Conservation (phyloP, 2,113 vertebrate species). For the Zosterops japonicus region DNA sequence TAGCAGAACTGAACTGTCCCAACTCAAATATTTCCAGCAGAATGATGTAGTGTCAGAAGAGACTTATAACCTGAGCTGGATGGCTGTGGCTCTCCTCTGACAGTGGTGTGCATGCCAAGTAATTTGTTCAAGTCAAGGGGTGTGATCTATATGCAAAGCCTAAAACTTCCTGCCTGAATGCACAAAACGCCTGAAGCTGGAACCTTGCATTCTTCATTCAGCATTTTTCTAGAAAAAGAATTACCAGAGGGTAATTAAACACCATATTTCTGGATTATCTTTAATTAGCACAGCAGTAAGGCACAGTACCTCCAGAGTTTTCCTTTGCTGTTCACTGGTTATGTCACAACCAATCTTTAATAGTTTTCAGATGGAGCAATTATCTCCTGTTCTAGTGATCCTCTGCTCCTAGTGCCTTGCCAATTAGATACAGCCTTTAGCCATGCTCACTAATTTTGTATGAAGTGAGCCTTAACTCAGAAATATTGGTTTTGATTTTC, state of each 20-base stretch:
- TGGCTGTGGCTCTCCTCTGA: neutral
- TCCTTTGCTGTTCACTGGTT: conserved; percentile 41
- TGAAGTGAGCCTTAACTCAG: conserved; percentile 4
- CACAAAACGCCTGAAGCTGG: neutral
- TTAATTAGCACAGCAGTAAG: conserved; percentile 13
- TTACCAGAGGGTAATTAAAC: conserved; percentile 1
- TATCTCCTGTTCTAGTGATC: neutral
- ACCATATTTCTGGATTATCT: neutral
- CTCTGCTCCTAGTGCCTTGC: neutral
- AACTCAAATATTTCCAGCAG: neutral
- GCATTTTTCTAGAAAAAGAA: neutral
- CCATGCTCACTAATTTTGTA: neutral
- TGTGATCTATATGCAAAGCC: neutral
- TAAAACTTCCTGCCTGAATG: neutral
- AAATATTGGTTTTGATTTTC: conserved; percentile 2
- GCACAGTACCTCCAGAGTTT: neutral
- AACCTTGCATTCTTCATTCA: neutral
- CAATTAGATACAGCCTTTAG: conserved; percentile 18
- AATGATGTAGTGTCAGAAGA: neutral
- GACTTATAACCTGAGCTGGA: neutral
- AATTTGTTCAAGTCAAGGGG: neutral
- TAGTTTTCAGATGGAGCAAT: conserved; percentile 38
- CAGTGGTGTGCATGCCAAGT: neutral
- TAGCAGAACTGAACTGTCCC: neutral
- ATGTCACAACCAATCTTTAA: neutral